Evolutionary conservation across 2,888 invertebrate genomes (phyloP).

Genomic region (Achlya flavicornis): DNA sequence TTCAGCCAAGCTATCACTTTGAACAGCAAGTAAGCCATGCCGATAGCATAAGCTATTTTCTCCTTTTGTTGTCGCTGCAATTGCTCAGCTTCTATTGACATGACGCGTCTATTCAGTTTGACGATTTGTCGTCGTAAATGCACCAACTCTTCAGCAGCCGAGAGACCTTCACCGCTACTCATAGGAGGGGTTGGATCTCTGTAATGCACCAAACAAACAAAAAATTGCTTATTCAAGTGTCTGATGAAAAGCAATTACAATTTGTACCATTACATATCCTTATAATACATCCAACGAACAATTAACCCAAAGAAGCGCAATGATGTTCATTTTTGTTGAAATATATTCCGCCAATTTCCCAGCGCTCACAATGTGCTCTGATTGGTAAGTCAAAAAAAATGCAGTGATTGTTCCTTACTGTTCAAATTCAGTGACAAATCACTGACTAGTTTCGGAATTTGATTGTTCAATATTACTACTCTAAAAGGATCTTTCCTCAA

Average conservation of each 20-base stretch:
- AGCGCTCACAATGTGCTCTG: no score
- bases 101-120: constrained; percentile 93
- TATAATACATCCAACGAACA: no score
- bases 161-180: constrained; percentile 86
- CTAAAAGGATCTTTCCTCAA: no score
- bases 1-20: constrained; percentile 93
- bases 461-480: no score
- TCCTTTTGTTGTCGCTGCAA: constrained; percentile 93
- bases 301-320: no score
- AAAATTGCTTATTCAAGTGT: background rate
- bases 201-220: constrained; percentile 17
- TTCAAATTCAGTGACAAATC: no score
- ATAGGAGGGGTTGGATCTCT: constrained; percentile 89
- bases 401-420: no score
- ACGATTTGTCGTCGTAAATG: constrained; percentile 93
- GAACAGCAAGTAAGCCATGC: constrained; percentile 92
- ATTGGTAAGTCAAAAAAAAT: no score
- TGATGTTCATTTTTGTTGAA: no score
- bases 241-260: background rate
- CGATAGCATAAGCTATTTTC: constrained; percentile 92
- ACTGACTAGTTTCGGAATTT: no score
- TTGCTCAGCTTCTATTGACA: constrained; percentile 94
- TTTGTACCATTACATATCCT: no score
- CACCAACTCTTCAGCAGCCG: constrained; percentile 90
- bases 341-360: no score